These are phyloP conservation scores for Parnassius orleans DNA, from an alignment of 2,888 invertebrate species.

Conservation along the genomic window DNA sequence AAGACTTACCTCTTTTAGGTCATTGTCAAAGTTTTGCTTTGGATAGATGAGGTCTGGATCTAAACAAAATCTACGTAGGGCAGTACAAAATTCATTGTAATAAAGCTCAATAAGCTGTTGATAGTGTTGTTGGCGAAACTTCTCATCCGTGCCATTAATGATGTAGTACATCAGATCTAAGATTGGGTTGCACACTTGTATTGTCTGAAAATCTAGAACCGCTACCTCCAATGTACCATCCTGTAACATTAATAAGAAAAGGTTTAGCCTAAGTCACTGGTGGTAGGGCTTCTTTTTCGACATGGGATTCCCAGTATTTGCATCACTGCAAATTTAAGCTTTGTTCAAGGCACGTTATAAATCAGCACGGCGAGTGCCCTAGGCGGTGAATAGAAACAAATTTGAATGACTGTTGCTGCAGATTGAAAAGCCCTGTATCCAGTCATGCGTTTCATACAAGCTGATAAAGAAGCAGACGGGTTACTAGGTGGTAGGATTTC, in stretches of 20 bases:
- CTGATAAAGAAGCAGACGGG: too few relatives aligned
- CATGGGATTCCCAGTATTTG: too few relatives aligned
- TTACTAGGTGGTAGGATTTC: too few relatives aligned
- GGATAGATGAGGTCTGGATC: slow-evolving; percentile 4
- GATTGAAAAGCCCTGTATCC: too few relatives aligned
- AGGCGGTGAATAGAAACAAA: too few relatives aligned
- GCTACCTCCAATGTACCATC: slow-evolving; percentile 41
- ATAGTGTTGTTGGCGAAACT: slow-evolving; percentile 38
- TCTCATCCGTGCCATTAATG: slow-evolving; percentile 46
- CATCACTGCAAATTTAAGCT: too few relatives aligned
- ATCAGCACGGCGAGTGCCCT: too few relatives aligned
- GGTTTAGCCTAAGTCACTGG: too few relatives aligned
- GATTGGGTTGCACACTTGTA: slow-evolving; percentile 21
- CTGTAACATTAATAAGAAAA: slow-evolving; percentile 33
- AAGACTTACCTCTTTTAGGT: slow-evolving; percentile 7
- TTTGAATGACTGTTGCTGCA: too few relatives aligned
- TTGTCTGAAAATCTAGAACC: slow-evolving; percentile 40
- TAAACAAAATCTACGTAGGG: background rate
- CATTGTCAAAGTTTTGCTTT: slow-evolving; percentile 6
- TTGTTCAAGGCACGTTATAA: too few relatives aligned
- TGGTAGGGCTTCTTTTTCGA: too few relatives aligned
- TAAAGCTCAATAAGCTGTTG: slow-evolving; percentile 13
- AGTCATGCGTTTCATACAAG: too few relatives aligned
- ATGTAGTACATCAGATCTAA: slow-evolving; percentile 30
- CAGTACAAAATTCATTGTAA: slow-evolving; percentile 7